Evolutionary conservation across 1,140 invertebrate genomes (phyloP), one percentile per base, ranked within the genome.

Genomic region (Pachypeltis micranthus): DNA sequence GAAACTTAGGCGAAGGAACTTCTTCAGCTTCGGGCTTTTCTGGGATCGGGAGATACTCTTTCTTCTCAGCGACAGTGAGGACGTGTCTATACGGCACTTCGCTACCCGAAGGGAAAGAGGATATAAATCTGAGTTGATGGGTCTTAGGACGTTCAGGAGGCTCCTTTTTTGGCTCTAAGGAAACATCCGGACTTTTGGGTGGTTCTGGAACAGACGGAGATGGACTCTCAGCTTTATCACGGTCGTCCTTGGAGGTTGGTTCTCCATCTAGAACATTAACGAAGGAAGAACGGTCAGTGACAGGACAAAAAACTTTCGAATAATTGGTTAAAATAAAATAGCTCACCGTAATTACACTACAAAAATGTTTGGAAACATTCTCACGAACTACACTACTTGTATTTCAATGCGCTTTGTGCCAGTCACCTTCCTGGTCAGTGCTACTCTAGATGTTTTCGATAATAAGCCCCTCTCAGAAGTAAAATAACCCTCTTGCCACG

Each of bases 51-150:
- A 85, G 80, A 72, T 88, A 89, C 70, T 87, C 85, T 74, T 89
- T 89, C 62, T 86, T 79, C 74, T 89, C 85, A 1, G 86, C 86
- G 68, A 85, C 79, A 23, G 86, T 89, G 25, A 88, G 73, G 1
- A 90, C 83, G 69, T 86, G 84, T 10, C 84, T 85, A 68, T 87
- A 88, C 4, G 86, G 86, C 25, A 85, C 78, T 69, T 87, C 85
- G 1, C 85, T 85, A 1, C 85, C 86, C 16, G 87, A 75, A 63
- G 29, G 57, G 29, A 87, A 86, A 7, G 86, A 87, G 1, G 85
- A 88, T 47, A 86, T 86, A 70, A 88, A 90, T 65, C 86, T 79
- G 54, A 82, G 75, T 0, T 83, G 78, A 4, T 76, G 77, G 16
- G 74, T 69, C 16, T 61, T 66, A 4, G 67, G 54, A 1, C 61